Percentiles rank a stretch among this genome's conserved stretches.
Evolutionary conservation across 2,113 vertebrate genomes (phyloP).

Genomic region (Podarcis raffonei): DNA sequence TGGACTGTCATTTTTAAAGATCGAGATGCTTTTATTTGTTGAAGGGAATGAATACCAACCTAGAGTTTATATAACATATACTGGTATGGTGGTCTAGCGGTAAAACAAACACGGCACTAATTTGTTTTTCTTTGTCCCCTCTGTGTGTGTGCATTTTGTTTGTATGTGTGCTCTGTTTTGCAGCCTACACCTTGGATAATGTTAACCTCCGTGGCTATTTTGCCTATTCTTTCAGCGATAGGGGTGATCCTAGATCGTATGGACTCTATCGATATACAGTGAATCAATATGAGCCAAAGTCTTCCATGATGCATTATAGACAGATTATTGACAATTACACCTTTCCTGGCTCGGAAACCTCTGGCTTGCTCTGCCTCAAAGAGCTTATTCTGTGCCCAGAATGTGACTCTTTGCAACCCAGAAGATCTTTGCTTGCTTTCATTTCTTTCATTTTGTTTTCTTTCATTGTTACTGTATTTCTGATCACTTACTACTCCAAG

Average conservation of each 20-base stretch:
- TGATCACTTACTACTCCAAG: conserved; percentile 87
- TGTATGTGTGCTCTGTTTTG: conserved; percentile 45
- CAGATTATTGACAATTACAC: conserved; percentile 88
- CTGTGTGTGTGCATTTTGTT: neutral
- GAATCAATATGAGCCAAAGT: conserved; percentile 85
- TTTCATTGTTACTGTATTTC: conserved; percentile 82
- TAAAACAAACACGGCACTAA: conserved; percentile 13
- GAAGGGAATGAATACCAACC: neutral
- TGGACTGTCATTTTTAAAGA: too few relatives aligned
- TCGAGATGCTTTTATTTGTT: too few relatives aligned
- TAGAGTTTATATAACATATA: conserved; percentile 1
- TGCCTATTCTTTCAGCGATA: conserved; percentile 90
- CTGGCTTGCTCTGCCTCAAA: conserved; percentile 75
- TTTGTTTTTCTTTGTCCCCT: conserved; percentile 27
- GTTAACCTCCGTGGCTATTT: conserved; percentile 96
- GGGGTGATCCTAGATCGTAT: conserved; percentile 82
- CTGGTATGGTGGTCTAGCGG: neutral
- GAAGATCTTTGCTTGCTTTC: conserved; percentile 86
- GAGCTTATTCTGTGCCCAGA: conserved; percentile 64
- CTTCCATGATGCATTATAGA: conserved; percentile 86
- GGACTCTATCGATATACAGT: conserved; percentile 87
- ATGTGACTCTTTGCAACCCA: conserved; percentile 77
- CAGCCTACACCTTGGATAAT: conserved; percentile 86
- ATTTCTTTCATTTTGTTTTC: conserved; percentile 82
- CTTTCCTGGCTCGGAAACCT: conserved; percentile 76